These are phyloP conservation scores for Scarus forsteni DNA, from an alignment of 2,797 vertebrate genomes.

Conservation along the genomic window DNA sequence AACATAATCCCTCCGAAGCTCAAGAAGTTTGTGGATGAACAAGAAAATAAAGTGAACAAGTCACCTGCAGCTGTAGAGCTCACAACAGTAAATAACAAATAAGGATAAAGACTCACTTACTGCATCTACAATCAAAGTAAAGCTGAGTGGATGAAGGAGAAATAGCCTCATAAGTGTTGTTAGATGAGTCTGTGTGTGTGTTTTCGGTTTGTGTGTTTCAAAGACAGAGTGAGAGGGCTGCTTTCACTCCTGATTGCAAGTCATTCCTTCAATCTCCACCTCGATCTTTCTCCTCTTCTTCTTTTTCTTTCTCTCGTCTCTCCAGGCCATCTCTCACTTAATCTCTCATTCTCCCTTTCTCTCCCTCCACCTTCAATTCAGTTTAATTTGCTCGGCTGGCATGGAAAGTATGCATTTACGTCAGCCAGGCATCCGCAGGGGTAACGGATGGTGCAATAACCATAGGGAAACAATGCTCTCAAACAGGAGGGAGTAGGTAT, in stretches of 20 bases:
- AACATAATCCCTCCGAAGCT: neutral
- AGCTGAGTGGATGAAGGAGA: constrained; percentile 15
- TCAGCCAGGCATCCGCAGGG: constrained; percentile 68
- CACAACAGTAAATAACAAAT: neutral
- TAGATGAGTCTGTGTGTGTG: constrained; percentile 14
- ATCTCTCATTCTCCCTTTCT: constrained; percentile 57
- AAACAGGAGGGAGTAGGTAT: constrained; percentile 71
- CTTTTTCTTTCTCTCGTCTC: constrained; percentile 22
- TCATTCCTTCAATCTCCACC: constrained; percentile 44
- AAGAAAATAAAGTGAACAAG: neutral
- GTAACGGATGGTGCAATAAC: constrained; percentile 80
- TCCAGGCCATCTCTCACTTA: constrained; percentile 57
- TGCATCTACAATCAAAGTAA: constrained; percentile 4
- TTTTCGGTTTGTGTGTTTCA: constrained; percentile 12
- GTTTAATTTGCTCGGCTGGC: constrained; percentile 74
- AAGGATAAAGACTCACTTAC: neutral
- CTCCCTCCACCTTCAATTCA: constrained; percentile 64
- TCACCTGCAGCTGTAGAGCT: neutral
- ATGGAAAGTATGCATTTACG: constrained; percentile 74
- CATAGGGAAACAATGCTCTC: constrained; percentile 75
- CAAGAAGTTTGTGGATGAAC: neutral
- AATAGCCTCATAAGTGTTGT: constrained; percentile 16
- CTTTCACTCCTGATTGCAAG: constrained; percentile 51
- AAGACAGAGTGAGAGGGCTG: constrained; percentile 31
- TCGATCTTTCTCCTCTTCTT: constrained; percentile 28